These are phyloP conservation scores for Macrostomum lignano DNA, from an alignment of 1,140 invertebrate genomes.

Conservation along the genomic window DNA sequence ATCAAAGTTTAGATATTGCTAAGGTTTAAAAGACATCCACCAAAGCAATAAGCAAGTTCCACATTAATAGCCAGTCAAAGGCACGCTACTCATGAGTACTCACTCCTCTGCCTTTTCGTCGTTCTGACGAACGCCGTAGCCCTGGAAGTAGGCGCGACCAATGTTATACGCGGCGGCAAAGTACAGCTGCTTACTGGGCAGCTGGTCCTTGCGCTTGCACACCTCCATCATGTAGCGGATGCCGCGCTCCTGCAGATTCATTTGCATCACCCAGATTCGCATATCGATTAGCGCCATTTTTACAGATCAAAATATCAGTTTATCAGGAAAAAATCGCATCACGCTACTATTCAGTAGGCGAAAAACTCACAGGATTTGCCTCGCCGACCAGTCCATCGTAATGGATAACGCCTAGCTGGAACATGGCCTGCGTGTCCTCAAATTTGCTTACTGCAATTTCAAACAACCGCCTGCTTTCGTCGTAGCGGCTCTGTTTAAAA, in stretches of 20 bases:
- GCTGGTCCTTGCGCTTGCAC: slow-evolving; percentile 9
- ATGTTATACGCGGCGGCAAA: slow-evolving; percentile 19
- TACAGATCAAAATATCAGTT: slow-evolving; percentile 3
- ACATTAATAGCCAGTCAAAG: slow-evolving; percentile 3
- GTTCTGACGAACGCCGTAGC: slow-evolving; percentile 19
- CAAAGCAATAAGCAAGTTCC: too few relatives aligned
- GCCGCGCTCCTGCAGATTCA: slow-evolving; percentile 12
- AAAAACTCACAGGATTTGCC: slow-evolving; percentile 12
- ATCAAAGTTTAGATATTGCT: too few relatives aligned
- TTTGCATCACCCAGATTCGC: slow-evolving; percentile 1
- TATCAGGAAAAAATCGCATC: background rate
- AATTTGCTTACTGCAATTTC: slow-evolving; percentile 12
- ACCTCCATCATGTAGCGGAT: slow-evolving; percentile 17
- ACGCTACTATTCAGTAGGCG: background rate
- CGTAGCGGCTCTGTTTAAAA: slow-evolving; percentile 13
- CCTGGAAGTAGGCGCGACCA: slow-evolving; percentile 22
- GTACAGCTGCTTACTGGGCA: slow-evolving; percentile 13
- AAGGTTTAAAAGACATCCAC: too few relatives aligned
- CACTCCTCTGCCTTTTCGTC: slow-evolving; percentile 23
- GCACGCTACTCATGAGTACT: background rate
- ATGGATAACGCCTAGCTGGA: slow-evolving; percentile 18
- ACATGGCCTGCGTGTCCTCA: slow-evolving; percentile 19
- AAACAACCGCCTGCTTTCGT: slow-evolving; percentile 19
- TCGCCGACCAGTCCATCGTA: slow-evolving; percentile 20
- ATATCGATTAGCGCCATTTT: slow-evolving; percentile 1